A percentile compares a stretch with the other conserved stretches of the same genome.
These are phyloP conservation scores for Tetrapedia diversipes DNA, from an alignment of 2,888 invertebrate genomes.

Conservation along the genomic window DNA sequence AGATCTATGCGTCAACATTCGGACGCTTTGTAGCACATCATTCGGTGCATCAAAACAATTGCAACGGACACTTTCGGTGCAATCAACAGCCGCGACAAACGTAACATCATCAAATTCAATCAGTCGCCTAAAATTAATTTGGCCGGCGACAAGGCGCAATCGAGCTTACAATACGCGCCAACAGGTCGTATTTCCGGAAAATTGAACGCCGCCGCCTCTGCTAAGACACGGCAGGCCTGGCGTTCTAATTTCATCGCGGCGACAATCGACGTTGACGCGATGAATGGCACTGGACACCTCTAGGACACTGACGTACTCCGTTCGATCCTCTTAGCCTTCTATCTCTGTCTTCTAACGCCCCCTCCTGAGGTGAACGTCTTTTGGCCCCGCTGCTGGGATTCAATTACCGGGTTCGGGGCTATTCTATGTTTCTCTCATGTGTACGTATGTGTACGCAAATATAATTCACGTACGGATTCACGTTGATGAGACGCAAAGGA, in stretches of 20 bases:
- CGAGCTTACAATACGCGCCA: too few species aligned
- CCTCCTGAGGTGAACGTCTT: slow-evolving; percentile 42
- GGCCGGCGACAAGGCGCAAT: too few species aligned
- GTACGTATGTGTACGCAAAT: slow-evolving; percentile 20
- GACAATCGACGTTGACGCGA: slow-evolving; percentile 11
- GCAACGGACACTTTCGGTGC: too few species aligned
- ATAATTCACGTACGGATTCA: slow-evolving; percentile 46
- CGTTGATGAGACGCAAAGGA: slow-evolving; percentile 29
- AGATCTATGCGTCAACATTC: too few species aligned
- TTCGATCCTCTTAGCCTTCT: slow-evolving; percentile 32
- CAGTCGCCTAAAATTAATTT: too few species aligned
- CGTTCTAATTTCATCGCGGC: slow-evolving; percentile 10
- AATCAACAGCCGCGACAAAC: too few species aligned
- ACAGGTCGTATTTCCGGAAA: slow-evolving; percentile 44
- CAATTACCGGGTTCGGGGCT: slow-evolving; percentile 51
- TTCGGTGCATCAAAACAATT: too few species aligned
- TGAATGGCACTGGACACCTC: neutral
- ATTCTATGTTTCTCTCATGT: slow-evolving; percentile 14
- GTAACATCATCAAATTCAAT: too few species aligned
- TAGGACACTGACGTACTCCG: too few species aligned
- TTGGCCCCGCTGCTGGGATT: slow-evolving; percentile 20
- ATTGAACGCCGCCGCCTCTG: slow-evolving; percentile 27
- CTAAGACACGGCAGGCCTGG: neutral
- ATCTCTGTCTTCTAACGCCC: neutral
- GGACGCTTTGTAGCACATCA: too few species aligned